Percentiles rank a stretch among this genome's conserved stretches.
Conservation (phyloP, 2,113 vertebrate species). For the Protobothrops flavoviridis region DNA sequence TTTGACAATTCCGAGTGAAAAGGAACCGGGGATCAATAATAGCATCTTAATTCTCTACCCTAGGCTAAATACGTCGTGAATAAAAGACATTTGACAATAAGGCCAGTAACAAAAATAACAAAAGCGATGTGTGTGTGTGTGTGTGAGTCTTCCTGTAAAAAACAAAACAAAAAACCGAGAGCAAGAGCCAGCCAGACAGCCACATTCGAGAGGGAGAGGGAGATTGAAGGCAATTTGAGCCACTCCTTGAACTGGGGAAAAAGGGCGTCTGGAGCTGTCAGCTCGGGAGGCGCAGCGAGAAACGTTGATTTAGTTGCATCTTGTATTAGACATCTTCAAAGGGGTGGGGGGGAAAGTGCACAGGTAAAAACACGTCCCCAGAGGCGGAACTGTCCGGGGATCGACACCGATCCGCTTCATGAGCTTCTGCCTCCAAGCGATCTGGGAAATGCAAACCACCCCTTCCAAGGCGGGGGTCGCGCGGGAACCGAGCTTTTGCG, state of each 20-base stretch:
- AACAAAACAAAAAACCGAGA: no score
- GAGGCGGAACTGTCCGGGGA: not conserved
- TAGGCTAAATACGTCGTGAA: not conserved
- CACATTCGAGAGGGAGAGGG: no score
- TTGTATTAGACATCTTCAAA: slow-evolving; percentile 13
- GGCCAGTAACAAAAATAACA: not conserved
- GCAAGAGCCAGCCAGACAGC: no score
- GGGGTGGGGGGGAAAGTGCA: not conserved
- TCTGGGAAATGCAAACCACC: not conserved
- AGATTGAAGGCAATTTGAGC: not conserved
- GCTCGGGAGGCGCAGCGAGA: not conserved
- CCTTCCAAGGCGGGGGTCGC: not conserved
- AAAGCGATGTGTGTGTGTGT: no score
- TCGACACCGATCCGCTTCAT: not conserved
- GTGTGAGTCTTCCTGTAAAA: not conserved
- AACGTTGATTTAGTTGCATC: not conserved
- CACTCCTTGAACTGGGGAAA: no score
- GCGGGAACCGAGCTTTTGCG: not conserved
- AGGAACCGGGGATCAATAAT: slow-evolving; percentile 37
- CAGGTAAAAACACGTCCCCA: slow-evolving; percentile 12
- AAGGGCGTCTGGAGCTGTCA: not conserved
- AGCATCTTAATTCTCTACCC: not conserved
- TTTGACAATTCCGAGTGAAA: slow-evolving; percentile 28
- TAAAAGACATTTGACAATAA: not conserved
- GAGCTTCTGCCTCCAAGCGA: slow-evolving; percentile 5